phyloP scores from a whole-genome alignment of 2,113 vertebrate species.

The Xenopus tropicalis region DNA sequence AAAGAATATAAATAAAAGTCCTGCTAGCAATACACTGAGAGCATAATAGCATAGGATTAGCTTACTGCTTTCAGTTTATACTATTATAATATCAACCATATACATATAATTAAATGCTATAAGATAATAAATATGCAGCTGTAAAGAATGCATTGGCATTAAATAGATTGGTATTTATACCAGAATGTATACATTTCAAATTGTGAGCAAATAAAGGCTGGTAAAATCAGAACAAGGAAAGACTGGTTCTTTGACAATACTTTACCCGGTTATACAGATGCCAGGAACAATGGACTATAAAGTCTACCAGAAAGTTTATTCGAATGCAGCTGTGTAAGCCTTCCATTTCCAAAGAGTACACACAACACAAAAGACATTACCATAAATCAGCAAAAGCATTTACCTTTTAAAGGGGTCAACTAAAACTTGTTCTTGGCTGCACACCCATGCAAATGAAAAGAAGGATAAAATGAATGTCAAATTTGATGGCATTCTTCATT shows the following conservation, averaged over 20 bases:
- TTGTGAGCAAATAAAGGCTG: background rate
- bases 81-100: too few species aligned
- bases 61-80: too few species aligned
- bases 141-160: too few species aligned
- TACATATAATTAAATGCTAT: too few species aligned
- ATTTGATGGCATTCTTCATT: background rate
- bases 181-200: too few species aligned
- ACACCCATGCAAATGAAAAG: slow-evolving; percentile 7
- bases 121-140: too few species aligned
- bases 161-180: too few species aligned
- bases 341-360: background rate
- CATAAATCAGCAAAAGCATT: slow-evolving; percentile 8
- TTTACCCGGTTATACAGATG: background rate
- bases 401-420: background rate
- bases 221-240: background rate
- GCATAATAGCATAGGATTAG: too few species aligned
- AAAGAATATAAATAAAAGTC: too few species aligned
- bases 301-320: slow-evolving; percentile 26
- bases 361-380: background rate
- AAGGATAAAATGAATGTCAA: slow-evolving; percentile 29
- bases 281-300: slow-evolving; percentile 35
- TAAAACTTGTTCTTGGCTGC: background rate
- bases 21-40: too few species aligned
- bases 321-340: slow-evolving; percentile 20
- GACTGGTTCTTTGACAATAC: background rate